Percentiles rank a stretch among this genome's conserved stretches.
These are phyloP conservation scores for Hypomecis punctinalis DNA, from an alignment of 2,888 invertebrate genomes.

Conservation along the genomic window DNA sequence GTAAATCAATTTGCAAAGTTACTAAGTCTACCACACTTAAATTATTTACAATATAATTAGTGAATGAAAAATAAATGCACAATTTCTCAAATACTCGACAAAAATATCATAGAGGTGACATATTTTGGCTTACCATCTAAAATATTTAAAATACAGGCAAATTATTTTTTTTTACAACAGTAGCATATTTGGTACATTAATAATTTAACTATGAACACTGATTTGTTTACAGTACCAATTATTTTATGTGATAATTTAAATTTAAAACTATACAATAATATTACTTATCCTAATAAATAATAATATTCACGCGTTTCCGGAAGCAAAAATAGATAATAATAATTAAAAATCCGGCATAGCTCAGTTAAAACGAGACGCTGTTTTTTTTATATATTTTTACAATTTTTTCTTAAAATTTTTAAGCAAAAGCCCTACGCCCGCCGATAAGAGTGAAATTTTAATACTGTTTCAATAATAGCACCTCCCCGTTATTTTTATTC, in stretches of 20 bases:
- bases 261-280: slow-evolving; percentile 36
- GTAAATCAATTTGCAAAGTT: background rate
- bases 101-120: background rate
- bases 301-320: slow-evolving; percentile 54
- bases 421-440: slow-evolving; percentile 67
- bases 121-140: slow-evolving; percentile 6
- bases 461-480: slow-evolving; percentile 53
- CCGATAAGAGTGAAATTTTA: slow-evolving; percentile 50
- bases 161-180: slow-evolving; percentile 1
- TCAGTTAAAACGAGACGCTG: slow-evolving; percentile 77
- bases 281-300: slow-evolving; percentile 38
- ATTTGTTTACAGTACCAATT: slow-evolving; percentile 26
- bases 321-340: slow-evolving; percentile 57
- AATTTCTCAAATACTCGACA: background rate
- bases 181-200: slow-evolving; percentile 17
- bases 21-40: slow-evolving; percentile 15
- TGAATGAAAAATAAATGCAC: background rate
- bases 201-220: slow-evolving; percentile 33
- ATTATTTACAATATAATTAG: slow-evolving; percentile 28
- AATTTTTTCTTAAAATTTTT: slow-evolving; percentile 44
- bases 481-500: slow-evolving; percentile 40
- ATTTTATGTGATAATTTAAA: slow-evolving; percentile 30
- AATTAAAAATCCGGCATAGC: slow-evolving; percentile 73
- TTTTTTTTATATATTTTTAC: slow-evolving; percentile 52
- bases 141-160: slow-evolving; percentile 10